These are phyloP conservation scores for Perodicticus potto DNA, from an alignment of 2,797 vertebrate genomes.

Conservation along the genomic window DNA sequence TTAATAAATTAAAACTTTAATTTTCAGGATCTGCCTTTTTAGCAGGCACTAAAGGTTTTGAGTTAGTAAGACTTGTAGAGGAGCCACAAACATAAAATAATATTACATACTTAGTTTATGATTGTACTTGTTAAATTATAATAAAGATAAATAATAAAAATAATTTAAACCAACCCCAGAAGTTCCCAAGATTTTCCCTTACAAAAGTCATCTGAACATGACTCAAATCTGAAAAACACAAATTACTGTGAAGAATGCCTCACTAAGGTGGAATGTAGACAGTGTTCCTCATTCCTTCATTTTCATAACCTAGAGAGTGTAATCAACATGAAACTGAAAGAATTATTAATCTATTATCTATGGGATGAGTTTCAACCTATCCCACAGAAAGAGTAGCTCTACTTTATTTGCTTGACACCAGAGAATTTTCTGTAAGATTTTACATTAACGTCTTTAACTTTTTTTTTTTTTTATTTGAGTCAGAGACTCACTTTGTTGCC, in stretches of 20 bases:
- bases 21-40: neutral
- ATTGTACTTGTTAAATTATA: constrained; percentile 6
- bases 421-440: constrained; percentile 33
- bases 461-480: neutral
- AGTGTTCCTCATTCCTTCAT: neutral
- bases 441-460: neutral
- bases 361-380: neutral
- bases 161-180: neutral
- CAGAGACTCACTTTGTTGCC: too few relatives aligned
- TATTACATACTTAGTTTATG: neutral
- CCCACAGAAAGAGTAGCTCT: neutral
- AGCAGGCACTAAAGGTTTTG: neutral
- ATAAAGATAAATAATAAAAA: neutral
- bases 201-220: neutral
- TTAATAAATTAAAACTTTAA: neutral
- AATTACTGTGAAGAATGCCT: neutral
- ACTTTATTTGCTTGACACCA: neutral
- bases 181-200: neutral
- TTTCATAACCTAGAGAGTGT: neutral
- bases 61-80: neutral
- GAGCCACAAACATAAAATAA: neutral
- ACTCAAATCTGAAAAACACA: constrained; percentile 7
- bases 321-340: neutral
- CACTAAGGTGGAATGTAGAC: neutral
- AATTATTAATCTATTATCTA: neutral